Conservation (phyloP, 2,888 invertebrate genomes). For the Ophraella communa region DNA sequence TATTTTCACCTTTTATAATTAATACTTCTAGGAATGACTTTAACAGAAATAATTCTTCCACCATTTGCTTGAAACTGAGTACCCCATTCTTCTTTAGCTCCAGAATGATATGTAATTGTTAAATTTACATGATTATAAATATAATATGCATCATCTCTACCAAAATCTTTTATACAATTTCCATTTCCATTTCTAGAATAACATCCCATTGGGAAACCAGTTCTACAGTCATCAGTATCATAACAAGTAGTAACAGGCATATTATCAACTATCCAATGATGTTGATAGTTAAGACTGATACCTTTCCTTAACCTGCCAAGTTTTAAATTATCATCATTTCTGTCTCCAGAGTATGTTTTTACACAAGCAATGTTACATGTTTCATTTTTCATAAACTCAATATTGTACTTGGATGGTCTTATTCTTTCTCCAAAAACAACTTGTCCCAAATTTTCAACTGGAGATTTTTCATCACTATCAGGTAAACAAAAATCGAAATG, state of each 20-base stretch:
- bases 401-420: constrained; percentile 89
- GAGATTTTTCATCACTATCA: constrained; percentile 76
- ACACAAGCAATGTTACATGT: constrained; percentile 69
- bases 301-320: constrained; percentile 88
- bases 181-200: constrained; percentile 51
- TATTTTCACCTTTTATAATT: constrained; percentile 51
- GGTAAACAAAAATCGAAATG: constrained; percentile 94
- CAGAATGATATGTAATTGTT: constrained; percentile 91
- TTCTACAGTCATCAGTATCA: constrained; percentile 82
- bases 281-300: constrained; percentile 92
- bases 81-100: constrained; percentile 87
- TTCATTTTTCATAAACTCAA: constrained; percentile 79
- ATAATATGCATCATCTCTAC: constrained; percentile 77
- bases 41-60: constrained; percentile 87
- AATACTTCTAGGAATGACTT: constrained; percentile 63
- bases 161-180: constrained; percentile 47
- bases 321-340: constrained; percentile 65
- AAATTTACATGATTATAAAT: constrained; percentile 97
- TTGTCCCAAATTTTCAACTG: constrained; percentile 97
- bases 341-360: constrained; percentile 73
- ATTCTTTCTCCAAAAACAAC: constrained; percentile 99
- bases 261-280: constrained; percentile 98
- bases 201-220: constrained; percentile 97
- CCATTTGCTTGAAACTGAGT: constrained; percentile 77
- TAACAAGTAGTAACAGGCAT: constrained; percentile 98